Conservation (phyloP, 2,888 invertebrate genomes). For the Steromphala cineraria region DNA sequence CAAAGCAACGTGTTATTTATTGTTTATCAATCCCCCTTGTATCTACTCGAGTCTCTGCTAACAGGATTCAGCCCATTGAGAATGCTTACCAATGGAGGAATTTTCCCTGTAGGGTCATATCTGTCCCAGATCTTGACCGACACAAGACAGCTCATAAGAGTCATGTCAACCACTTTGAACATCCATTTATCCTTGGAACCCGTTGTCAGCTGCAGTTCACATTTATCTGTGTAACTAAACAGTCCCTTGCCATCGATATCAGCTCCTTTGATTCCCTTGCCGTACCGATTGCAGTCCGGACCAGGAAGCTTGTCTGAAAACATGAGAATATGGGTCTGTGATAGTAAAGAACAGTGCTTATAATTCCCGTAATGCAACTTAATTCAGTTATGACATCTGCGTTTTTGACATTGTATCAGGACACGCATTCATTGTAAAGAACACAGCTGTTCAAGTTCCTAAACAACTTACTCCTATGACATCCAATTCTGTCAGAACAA, state of each 20-base stretch:
- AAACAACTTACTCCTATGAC: no score
- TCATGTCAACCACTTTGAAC: background rate
- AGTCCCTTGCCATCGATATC: conserved; percentile 16
- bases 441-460: no score
- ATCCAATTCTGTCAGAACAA: no score
- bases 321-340: background rate
- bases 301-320: conserved; percentile 19
- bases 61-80: background rate
- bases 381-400: no score
- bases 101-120: background rate
- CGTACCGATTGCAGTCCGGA: background rate
- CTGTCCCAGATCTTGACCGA: conserved; percentile 2
- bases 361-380: no score
- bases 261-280: conserved; percentile 11
- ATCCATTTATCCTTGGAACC: conserved; percentile 4
- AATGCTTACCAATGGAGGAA: conserved; percentile 4
- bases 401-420: no score
- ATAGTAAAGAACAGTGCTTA: no score
- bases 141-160: background rate
- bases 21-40: no score
- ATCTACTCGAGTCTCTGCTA: no score
- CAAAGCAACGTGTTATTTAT: no score
- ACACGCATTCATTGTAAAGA: no score
- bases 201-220: background rate
- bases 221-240: background rate